A percentile compares a stretch with the other conserved stretches of the same genome.
Conservation (phyloP, 2,888 invertebrate species). For the Pristionchus maxplancki region DNA sequence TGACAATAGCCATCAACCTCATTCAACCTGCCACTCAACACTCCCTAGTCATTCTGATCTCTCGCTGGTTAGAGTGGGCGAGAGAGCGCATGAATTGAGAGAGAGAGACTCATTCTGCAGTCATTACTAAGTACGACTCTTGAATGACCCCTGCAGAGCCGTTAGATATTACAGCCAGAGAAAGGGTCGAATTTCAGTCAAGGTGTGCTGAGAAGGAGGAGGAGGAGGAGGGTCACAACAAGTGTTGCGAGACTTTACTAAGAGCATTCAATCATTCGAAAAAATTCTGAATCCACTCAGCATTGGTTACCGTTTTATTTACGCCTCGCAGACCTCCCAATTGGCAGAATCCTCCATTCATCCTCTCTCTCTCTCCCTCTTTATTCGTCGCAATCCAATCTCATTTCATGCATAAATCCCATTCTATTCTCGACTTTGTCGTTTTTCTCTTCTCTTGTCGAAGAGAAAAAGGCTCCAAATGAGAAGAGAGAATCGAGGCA, state of each 20-base stretch:
- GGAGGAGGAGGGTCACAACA: not conserved
- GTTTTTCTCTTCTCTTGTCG: not conserved
- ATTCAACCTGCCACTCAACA: not conserved
- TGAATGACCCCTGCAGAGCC: not conserved
- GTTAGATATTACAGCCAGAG: not conserved
- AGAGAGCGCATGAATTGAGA: not conserved
- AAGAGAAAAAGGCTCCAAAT: not conserved
- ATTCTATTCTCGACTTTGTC: conserved; percentile 46
- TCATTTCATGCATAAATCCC: conserved; percentile 45
- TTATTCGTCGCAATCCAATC: conserved; percentile 34
- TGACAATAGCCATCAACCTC: not conserved
- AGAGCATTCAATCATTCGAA: not conserved
- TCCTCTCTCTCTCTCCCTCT: not conserved
- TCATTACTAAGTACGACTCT: conserved; percentile 26
- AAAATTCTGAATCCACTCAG: not conserved
- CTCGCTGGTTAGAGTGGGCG: not conserved
- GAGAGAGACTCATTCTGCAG: conserved; percentile 4
- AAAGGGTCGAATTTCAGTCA: not conserved
- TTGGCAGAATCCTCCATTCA: not conserved
- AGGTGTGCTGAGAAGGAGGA: not conserved
- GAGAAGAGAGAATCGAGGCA: conserved; percentile 30
- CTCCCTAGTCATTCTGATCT: not conserved
- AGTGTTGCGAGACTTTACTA: not conserved
- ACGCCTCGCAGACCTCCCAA: not conserved
- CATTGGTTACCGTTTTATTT: not conserved